Percentiles rank a stretch among this genome's conserved stretches.
Evolutionary conservation across 2,888 invertebrate genomes (phyloP).

Genomic region (Gasteruption jaculator): DNA sequence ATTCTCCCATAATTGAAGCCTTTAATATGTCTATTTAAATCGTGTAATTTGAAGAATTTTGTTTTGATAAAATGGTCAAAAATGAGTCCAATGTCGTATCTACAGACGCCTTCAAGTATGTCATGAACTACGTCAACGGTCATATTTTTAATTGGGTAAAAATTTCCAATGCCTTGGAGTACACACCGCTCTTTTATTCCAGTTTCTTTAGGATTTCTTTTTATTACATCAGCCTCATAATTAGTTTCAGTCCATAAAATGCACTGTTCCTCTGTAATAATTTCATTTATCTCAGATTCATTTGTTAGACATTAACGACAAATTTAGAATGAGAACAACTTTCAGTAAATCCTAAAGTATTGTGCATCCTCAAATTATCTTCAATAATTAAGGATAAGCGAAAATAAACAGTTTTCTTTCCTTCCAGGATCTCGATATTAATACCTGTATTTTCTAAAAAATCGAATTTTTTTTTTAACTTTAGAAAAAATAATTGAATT

Average conservation of each 20-base stretch:
- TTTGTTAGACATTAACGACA: constrained; percentile 24
- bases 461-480: no score
- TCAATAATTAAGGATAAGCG: constrained; percentile 20
- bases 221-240: constrained; percentile 16
- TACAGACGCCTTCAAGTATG: constrained; percentile 19
- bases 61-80: no score
- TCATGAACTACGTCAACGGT: constrained; percentile 24
- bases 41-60: neutral
- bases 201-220: constrained; percentile 9
- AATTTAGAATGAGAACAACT: constrained; percentile 19
- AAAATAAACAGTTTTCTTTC: constrained; percentile 18
- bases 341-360: constrained; percentile 22
- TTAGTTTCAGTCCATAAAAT: constrained; percentile 11
- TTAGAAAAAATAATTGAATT: no score
- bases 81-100: constrained; percentile 24
- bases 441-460: constrained; percentile 20
- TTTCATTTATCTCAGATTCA: constrained; percentile 11
- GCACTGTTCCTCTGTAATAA: constrained; percentile 14
- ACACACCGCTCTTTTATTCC: constrained; percentile 20
- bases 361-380: constrained; percentile 23
- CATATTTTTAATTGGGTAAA: constrained; percentile 20
- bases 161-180: constrained; percentile 16
- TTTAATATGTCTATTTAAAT: no score
- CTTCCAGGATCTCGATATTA: constrained; percentile 2
- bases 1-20: no score